A percentile compares a stretch with the other conserved stretches of the same genome.
Evolutionary conservation across 2,797 vertebrate species (phyloP).

Genomic region (Rhynchotus rufescens): DNA sequence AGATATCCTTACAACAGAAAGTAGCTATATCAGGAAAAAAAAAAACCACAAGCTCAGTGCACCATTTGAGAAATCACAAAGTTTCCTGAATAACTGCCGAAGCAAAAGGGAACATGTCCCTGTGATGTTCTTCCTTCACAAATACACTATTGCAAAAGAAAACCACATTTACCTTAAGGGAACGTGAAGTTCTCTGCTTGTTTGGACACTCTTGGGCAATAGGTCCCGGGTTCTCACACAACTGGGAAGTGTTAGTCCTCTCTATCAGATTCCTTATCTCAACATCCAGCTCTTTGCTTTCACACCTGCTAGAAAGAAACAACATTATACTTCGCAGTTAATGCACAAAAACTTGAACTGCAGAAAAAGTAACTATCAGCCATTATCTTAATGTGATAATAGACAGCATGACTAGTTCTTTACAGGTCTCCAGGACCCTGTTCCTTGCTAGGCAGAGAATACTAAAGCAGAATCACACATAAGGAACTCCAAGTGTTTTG

Average conservation of each 20-base stretch:
- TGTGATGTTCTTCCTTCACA: neutral
- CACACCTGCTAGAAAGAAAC: constrained; percentile 69
- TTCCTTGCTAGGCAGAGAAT: neutral
- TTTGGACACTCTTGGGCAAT: neutral
- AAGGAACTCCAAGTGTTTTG: neutral
- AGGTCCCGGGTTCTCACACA: neutral
- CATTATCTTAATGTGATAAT: neutral
- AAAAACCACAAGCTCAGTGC: neutral
- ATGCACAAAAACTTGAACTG: neutral
- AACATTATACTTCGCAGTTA: neutral
- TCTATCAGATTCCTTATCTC: constrained; percentile 74
- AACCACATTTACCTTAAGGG: constrained; percentile 67
- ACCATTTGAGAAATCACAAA: constrained; percentile 36
- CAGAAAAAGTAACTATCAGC: neutral
- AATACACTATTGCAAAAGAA: constrained; percentile 19
- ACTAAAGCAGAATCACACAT: neutral
- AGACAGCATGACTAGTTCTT: neutral
- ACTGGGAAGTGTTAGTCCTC: neutral
- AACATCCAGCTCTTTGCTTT: constrained; percentile 77
- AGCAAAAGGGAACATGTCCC: neutral
- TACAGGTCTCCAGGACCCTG: neutral
- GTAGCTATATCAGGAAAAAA: neutral
- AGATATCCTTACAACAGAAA: constrained; percentile 23
- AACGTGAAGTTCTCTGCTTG: neutral
- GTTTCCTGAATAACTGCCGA: neutral